phyloP scores from a whole-genome alignment of 2,888 invertebrate genomes.

The Cylloceria caligata region DNA sequence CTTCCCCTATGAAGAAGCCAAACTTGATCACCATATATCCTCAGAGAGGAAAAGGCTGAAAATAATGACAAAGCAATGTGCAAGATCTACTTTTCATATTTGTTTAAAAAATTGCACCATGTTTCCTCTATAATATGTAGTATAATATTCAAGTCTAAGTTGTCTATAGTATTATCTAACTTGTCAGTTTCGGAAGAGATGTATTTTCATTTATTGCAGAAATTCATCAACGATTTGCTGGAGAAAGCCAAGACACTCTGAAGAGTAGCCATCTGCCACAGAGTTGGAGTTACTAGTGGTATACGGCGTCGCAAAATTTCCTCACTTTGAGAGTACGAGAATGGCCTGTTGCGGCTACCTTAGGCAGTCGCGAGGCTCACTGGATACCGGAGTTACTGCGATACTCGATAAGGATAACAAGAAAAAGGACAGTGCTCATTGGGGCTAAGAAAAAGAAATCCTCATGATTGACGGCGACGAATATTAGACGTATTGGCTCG shows the following conservation, averaged over 20 bases:
- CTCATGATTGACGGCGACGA: conserved; percentile 45
- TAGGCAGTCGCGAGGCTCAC: conserved; percentile 20
- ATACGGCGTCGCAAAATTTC: conserved; percentile 75
- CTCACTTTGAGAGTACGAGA: conserved; percentile 73
- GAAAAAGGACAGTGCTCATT: conserved; percentile 22
- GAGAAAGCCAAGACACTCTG: conserved; percentile 96
- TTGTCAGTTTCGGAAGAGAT: too few species aligned
- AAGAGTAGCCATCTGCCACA: conserved; percentile 77
- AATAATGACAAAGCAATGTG: too few species aligned
- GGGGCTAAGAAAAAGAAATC: conserved; percentile 41
- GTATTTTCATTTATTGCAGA: conserved; percentile 87
- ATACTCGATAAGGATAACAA: conserved; percentile 50
- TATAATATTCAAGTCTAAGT: too few species aligned
- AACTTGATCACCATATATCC: too few species aligned
- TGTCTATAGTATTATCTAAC: too few species aligned
- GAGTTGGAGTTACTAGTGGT: conserved; percentile 68
- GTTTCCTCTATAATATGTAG: too few species aligned
- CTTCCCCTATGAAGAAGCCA: too few species aligned
- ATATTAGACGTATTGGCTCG: conserved; percentile 42
- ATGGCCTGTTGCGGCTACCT: conserved; percentile 25
- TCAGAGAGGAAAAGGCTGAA: too few species aligned
- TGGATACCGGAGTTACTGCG: conserved; percentile 36
- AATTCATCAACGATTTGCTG: conserved; percentile 95
- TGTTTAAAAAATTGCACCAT: too few species aligned
- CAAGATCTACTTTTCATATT: too few species aligned